Evolutionary conservation across 2,797 vertebrate genomes (phyloP).

Genomic region (Pelodytes ibericus): DNA sequence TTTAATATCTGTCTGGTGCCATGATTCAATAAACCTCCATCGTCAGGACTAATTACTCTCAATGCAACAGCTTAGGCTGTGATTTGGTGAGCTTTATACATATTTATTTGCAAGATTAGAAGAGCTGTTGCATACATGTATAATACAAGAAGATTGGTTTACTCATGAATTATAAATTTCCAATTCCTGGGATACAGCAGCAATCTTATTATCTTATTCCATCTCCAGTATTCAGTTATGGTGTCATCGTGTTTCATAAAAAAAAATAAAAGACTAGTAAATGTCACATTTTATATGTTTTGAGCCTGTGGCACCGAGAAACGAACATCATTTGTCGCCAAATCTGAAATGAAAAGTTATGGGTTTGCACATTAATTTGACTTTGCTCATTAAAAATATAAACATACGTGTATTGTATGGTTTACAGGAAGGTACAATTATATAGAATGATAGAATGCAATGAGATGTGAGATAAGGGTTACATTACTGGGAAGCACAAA

Average conservation of each 20-base stretch:
- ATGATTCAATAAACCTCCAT: slow-evolving; percentile 74
- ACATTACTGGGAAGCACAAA: too few relatives aligned
- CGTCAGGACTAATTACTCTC: slow-evolving; percentile 76
- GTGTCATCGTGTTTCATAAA: slow-evolving; percentile 3
- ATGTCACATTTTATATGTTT: slow-evolving; percentile 16
- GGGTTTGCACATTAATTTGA: not conserved
- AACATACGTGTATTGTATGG: too few relatives aligned
- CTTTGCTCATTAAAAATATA: not conserved
- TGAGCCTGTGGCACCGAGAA: slow-evolving; percentile 8
- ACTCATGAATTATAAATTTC: slow-evolving; percentile 23
- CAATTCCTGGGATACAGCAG: slow-evolving; percentile 14
- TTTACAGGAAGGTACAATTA: too few relatives aligned
- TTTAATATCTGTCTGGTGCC: slow-evolving; percentile 69
- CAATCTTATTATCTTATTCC: not conserved
- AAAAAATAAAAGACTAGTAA: slow-evolving; percentile 1
- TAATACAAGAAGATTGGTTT: slow-evolving; percentile 40
- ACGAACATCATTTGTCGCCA: slow-evolving; percentile 10
- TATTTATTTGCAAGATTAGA: slow-evolving; percentile 58
- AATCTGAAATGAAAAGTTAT: not conserved
- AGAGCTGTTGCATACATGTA: slow-evolving; percentile 58
- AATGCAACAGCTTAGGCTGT: slow-evolving; percentile 53
- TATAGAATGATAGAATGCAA: too few relatives aligned
- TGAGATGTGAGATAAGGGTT: too few relatives aligned
- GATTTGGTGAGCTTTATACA: slow-evolving; percentile 47
- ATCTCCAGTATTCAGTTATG: slow-evolving; percentile 37